These are phyloP conservation scores for Oxystoma pomonae DNA, from an alignment of 2,888 invertebrate genomes.

Conservation along the genomic window DNA sequence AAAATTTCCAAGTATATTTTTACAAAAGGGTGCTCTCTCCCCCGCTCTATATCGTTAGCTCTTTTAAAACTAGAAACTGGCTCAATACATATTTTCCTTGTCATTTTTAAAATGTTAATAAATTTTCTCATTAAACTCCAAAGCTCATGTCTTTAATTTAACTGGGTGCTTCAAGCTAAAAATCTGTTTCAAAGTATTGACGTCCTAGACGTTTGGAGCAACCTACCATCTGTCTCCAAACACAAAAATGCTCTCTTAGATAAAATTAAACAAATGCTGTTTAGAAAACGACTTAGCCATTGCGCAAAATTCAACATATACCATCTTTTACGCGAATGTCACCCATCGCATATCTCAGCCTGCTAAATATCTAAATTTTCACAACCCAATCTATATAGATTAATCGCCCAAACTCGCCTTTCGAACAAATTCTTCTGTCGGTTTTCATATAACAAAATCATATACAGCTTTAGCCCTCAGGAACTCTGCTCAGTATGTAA, in stretches of 20 bases:
- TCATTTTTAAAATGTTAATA: neutral
- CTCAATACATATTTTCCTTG: neutral
- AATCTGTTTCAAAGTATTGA: neutral
- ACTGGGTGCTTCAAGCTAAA: neutral
- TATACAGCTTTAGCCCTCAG: too few relatives aligned
- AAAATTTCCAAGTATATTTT: neutral
- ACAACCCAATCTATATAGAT: neutral
- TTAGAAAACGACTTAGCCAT: neutral
- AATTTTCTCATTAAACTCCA: neutral
- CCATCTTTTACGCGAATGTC: neutral
- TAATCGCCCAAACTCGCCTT: too few relatives aligned
- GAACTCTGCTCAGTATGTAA: too few relatives aligned
- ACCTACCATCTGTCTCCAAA: neutral
- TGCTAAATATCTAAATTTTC: neutral
- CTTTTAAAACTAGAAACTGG: neutral
- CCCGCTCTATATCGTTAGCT: neutral
- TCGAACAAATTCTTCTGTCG: too few relatives aligned
- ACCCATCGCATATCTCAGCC: neutral
- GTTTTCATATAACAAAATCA: too few relatives aligned
- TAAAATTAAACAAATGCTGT: neutral
- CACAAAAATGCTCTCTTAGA: neutral
- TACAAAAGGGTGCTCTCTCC: neutral
- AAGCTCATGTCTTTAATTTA: neutral
- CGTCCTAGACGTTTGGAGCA: neutral
- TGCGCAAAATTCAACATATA: neutral